Evolutionary conservation across 2,888 invertebrate species (phyloP), one percentile per base, ranked within the genome.

Genomic region (Quadroppia sp.): DNA sequence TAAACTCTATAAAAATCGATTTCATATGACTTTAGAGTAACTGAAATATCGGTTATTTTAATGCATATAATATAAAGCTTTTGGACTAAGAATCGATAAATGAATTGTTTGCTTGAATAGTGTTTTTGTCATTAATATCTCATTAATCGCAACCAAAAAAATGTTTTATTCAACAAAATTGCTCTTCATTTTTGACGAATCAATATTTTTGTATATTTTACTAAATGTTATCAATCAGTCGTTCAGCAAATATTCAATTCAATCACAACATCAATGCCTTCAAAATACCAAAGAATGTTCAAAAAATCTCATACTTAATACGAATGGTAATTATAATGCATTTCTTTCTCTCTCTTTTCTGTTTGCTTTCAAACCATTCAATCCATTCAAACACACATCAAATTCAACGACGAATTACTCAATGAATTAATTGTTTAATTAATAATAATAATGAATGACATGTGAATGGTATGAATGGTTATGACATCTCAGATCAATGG

Each of bases 401-500:
- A 20, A 20, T 25, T 2, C 9, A 25, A 25, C 53, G 7, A 23
- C 25, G 11, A 45, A 15, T 45, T 53, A 6, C 25, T 23, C 28
- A 11, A 15, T 23, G 6, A 7, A 56, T 6, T 56, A 56, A 56
- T 13, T 28, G 28, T 13, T 25, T 53, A 23, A 56, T 13, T 28
- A 9, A 28, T 56, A 23, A 11, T 15, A 28, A 28, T 17, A 17
- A 30, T 23, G 17, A 17, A 2, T 30, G 32, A 17, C 2, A 61
- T 32, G 6, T 30, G 30, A 61, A 61, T 61, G 59, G 6, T 15
- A 30, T 3, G 20, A 7, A 48, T 48, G 3, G 2, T 28, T 6
- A 30, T 69, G 15, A 69, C n/a, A 11, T 9, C 7, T 83, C 87
- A 90, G 90, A 89, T 90, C 86, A 89, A 89, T 86, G 89, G 89